These are phyloP conservation scores for Pyrrhia umbra DNA, from an alignment of 2,888 invertebrate species.

Conservation along the genomic window DNA sequence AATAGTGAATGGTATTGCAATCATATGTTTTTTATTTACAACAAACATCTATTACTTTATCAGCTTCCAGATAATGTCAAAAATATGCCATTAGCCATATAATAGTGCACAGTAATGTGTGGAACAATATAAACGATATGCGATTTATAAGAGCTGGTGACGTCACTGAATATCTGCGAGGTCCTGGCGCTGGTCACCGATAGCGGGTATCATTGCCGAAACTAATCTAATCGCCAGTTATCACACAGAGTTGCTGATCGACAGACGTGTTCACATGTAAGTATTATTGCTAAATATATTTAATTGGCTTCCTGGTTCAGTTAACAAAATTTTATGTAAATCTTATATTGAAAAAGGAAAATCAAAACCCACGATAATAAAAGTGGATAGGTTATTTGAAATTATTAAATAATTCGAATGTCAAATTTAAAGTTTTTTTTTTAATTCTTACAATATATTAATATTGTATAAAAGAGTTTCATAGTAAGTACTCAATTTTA, in stretches of 20 bases:
- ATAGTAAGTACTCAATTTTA: too few relatives aligned
- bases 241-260: constrained; percentile 5
- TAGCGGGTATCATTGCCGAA: constrained; percentile 33
- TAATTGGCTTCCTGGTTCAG: neutral
- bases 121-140: neutral
- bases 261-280: constrained; percentile 50
- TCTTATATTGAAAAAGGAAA: too few relatives aligned
- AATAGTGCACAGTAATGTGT: neutral
- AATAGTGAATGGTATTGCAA: too few relatives aligned
- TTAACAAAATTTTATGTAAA: too few relatives aligned
- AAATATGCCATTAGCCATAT: neutral
- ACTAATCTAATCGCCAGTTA: constrained; percentile 32
- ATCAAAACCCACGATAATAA: too few relatives aligned
- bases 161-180: constrained; percentile 17
- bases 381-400: too few relatives aligned
- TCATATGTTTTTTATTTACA: too few relatives aligned
- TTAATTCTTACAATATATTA: too few relatives aligned
- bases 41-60: neutral
- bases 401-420: too few relatives aligned
- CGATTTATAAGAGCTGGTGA: constrained; percentile 5
- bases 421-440: too few relatives aligned
- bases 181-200: constrained; percentile 3
- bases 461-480: too few relatives aligned
- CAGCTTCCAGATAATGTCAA: neutral
- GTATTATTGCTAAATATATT: neutral